Percentiles rank a stretch among this genome's conserved stretches.
These are phyloP conservation scores for Mechanitis messenoides DNA, from an alignment of 2,888 invertebrate species.

Conservation along the genomic window DNA sequence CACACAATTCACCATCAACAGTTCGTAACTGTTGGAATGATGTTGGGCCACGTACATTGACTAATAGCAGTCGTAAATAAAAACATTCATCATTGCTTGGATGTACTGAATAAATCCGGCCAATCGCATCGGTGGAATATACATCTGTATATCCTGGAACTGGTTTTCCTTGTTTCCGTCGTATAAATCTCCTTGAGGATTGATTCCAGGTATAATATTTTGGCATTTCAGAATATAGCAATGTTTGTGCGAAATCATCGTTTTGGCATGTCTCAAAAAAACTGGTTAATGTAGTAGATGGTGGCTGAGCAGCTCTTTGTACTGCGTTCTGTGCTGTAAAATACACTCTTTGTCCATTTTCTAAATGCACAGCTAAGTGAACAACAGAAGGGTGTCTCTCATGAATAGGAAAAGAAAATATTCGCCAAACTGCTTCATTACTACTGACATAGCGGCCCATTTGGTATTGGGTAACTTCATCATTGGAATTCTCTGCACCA, in stretches of 20 bases:
- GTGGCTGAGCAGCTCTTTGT: slow-evolving; percentile 25
- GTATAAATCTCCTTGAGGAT: slow-evolving; percentile 39
- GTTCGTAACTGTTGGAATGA: slow-evolving; percentile 27
- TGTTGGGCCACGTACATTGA: slow-evolving; percentile 38
- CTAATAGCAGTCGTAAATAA: slow-evolving; percentile 40
- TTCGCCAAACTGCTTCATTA: not conserved
- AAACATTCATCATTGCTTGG: slow-evolving; percentile 39
- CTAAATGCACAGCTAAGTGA: slow-evolving; percentile 24
- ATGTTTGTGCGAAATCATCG: slow-evolving; percentile 33
- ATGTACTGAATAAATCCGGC: slow-evolving; percentile 43
- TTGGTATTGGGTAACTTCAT: too few relatives aligned
- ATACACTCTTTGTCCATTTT: slow-evolving; percentile 22
- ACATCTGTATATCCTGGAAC: slow-evolving; percentile 33
- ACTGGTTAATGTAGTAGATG: slow-evolving; percentile 27
- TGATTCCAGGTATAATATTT: slow-evolving; percentile 41
- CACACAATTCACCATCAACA: slow-evolving; percentile 29
- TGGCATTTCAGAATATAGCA: slow-evolving; percentile 43
- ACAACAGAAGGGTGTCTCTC: slow-evolving; percentile 19
- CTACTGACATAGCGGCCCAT: too few relatives aligned
- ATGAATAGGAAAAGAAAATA: slow-evolving; percentile 32
- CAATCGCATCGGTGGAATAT: slow-evolving; percentile 37
- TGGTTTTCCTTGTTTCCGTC: slow-evolving; percentile 38
- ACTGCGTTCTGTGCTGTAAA: slow-evolving; percentile 25
- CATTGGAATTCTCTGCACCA: too few relatives aligned
- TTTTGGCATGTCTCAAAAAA: slow-evolving; percentile 31